Percentiles rank a stretch among this genome's conserved stretches.
Conservation (phyloP, 2,113 vertebrate genomes). For the Myiagra hebetior region DNA sequence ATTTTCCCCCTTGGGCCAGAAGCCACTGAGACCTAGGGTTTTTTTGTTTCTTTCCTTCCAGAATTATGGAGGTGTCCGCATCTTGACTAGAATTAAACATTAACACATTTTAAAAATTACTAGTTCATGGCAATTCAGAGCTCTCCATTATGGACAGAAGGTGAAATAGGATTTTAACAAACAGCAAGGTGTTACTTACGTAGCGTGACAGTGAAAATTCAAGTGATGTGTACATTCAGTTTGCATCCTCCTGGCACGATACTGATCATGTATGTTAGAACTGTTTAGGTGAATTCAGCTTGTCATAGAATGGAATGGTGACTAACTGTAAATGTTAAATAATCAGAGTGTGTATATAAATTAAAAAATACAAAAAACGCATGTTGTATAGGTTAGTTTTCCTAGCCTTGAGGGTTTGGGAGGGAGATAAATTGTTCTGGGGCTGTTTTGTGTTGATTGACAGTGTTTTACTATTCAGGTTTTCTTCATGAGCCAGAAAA, state of each 20-base stretch:
- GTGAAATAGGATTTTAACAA: background rate
- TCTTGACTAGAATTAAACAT: background rate
- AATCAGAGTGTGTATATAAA: background rate
- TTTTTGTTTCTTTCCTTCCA: background rate
- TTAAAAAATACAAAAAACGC: background rate
- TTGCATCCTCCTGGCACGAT: background rate
- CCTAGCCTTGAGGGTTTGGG: background rate
- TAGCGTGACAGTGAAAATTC: background rate
- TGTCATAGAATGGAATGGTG: background rate
- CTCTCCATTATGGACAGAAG: background rate
- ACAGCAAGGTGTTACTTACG: background rate
- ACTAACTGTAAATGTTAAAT: background rate
- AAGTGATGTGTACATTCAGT: fast-evolving
- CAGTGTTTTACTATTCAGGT: background rate
- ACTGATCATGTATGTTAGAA: background rate
- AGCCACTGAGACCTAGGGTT: background rate
- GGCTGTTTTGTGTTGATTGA: background rate
- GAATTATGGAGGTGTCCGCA: background rate
- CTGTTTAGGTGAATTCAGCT: background rate
- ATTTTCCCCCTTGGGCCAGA: background rate
- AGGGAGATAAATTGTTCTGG: background rate
- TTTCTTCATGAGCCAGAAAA: background rate
- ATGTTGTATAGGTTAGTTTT: background rate
- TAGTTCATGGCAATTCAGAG: background rate
- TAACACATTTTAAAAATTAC: background rate